Evolutionary conservation across 2,113 vertebrate species (phyloP).

Genomic region (Cyanocitta stelleri): DNA sequence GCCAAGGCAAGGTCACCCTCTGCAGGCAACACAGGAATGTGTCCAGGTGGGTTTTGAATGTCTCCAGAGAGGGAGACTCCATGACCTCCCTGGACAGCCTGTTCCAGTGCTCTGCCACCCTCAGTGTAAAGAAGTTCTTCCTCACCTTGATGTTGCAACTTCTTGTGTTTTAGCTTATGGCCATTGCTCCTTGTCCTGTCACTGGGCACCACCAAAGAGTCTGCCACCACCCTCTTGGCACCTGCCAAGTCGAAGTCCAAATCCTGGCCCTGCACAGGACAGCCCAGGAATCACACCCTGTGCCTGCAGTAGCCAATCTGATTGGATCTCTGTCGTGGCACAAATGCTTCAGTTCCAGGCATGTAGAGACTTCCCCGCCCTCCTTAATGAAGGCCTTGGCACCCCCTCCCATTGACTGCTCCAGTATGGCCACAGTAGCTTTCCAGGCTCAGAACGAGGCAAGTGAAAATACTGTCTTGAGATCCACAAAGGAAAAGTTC

Average conservation of each 20-base stretch:
- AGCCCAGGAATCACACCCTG: background rate
- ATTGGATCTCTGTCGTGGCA: fast-evolving
- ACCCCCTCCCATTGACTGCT: background rate
- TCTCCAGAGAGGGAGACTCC: background rate
- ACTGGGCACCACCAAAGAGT: background rate
- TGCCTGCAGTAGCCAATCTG: background rate
- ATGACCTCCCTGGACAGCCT: fast-evolving
- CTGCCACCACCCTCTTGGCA: background rate
- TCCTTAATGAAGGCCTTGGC: background rate
- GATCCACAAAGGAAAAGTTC: background rate
- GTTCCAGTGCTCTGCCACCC: background rate
- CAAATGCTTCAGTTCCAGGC: background rate
- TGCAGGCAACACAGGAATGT: fast-evolving
- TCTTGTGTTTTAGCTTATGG: background rate
- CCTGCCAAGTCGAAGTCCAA: background rate
- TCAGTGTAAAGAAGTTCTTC: background rate
- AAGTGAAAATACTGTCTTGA: background rate
- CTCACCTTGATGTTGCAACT: background rate
- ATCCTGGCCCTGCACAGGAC: background rate
- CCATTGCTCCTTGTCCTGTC: background rate
- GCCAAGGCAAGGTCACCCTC: background rate
- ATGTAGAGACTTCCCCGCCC: background rate
- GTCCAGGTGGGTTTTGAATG: background rate
- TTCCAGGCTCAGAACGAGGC: background rate
- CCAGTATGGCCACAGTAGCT: fast-evolving